Base-by-base conservation (phyloP, 2,888 invertebrate genomes). In the Troglohyphantes excavatus region DNA sequence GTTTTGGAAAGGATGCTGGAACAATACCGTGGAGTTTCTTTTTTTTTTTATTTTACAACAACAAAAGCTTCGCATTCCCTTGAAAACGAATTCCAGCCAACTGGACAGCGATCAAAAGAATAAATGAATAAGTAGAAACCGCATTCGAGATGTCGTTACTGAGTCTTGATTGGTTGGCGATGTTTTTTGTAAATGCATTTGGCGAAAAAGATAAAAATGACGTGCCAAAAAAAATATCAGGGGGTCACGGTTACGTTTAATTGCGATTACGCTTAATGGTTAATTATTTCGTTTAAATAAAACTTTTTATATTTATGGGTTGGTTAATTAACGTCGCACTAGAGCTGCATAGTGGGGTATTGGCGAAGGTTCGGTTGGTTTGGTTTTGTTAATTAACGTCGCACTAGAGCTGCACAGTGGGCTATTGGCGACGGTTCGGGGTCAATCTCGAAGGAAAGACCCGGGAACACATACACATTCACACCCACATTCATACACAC, bases 1-100 rank as follows among this genome's bases (percentile, higher is more conserved):
- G 81, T 27, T 73, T 29, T 53, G 19, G 81, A 53, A 87, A 87
- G 87, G 87, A 87, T 81, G 73, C 67, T 82, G 53, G 81, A 67
- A 53, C 53, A 46, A 29, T 67, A 81, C 87, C 79, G 73, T 87
- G 39, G 53, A 75, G 75, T 81, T 87, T 81, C 87, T 87, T 81
- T 87, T 87, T 87, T 65, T 73, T 87, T 79, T 72, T 87, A 72
- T 87, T 87, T 81, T 65, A 73, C 39, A 72, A 87, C 73, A 33
- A 87, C 79, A 87, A 87, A 73, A 81, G 87, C 53, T 11, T 33
- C 65, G 46, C 73, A 87, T 87, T 87, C 81, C 81, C 73, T 87
- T 87, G 72, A 86, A 86, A 86, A 86, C 72, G 63, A 86, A 86
- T 86, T 86, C 79, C 70, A 21, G 43, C 78, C 43, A 46, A 59